Conservation (phyloP, 2,797 vertebrate species). For the Tragopan temminckii region DNA sequence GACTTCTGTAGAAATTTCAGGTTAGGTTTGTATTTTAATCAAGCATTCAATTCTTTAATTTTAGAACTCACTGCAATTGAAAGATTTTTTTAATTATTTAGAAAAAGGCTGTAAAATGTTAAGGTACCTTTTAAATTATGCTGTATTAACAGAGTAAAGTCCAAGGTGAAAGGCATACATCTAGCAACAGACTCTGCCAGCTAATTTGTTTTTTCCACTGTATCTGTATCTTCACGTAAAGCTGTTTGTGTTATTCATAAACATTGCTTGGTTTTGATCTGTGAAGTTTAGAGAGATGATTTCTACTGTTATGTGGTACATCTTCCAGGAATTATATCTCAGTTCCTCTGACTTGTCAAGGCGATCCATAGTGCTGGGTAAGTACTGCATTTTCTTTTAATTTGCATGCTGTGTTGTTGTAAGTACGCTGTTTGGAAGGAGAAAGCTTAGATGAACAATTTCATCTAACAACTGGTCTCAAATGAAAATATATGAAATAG, state of each 20-base stretch:
- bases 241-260: neutral
- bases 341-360: neutral
- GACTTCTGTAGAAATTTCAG: neutral
- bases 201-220: neutral
- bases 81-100: neutral
- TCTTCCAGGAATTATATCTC: neutral
- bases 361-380: neutral
- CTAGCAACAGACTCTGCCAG: neutral
- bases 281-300: neutral
- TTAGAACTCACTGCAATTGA: neutral
- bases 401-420: neutral
- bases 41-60: neutral
- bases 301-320: neutral
- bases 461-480: neutral
- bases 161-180: neutral
- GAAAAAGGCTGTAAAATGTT: neutral
- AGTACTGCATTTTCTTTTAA: neutral
- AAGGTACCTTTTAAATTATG: neutral
- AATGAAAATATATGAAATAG: rapidly evolving
- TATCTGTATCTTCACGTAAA: neutral
- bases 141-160: neutral
- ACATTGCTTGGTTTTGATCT: neutral
- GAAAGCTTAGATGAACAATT: neutral
- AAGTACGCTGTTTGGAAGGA: neutral
- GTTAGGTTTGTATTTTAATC: neutral